Evolutionary conservation across 2,113 vertebrate species (phyloP), one percentile per base, ranked within the genome.

Genomic region (Tragelaphus scriptus): DNA sequence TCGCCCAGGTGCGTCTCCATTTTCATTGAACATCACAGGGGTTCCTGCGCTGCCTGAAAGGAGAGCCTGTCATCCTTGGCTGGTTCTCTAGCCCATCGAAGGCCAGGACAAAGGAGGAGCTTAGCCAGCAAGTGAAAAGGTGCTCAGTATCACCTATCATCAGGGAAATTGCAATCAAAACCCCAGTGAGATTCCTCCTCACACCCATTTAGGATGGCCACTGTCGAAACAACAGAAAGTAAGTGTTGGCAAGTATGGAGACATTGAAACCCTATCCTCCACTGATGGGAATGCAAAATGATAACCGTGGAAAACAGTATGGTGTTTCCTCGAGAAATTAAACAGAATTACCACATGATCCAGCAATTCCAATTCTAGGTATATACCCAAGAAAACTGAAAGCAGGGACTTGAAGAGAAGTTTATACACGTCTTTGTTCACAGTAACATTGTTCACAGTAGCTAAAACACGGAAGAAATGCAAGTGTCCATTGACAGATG

Each of bases 1-100:
- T 13, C 99, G 99, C 6, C 99, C 99, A 0, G 99, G 99, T 0
- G 99, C 99, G 0, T 99, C 99, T 5, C 99, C 99, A 0, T 99
- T 99, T 98, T 99, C 99, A 1, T 99, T 99, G 98, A 99, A 99
- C 97, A 99, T 98, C 91, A 99, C 99, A 0, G 99, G 99, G 0
- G 99, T 99, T 5, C 99, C 99, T 0, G 99, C 99, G 0, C 99
- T 99, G 92, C 99, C 99, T 99, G 98, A 3, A 21, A 44, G 30
- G 55, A 97, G 32, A 96, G 58, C 53, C 71, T 1, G 21, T 28
- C 25, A 16, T 55, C 47, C 77, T 59, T 0, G 53, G 15, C 19
- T 16, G n/a, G 55, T 25, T 44, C 85, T 44, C 40, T 17, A 23
- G 14, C 32, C 79, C 59, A 51, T 28, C 3, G 8, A 7, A 63